Evolutionary conservation across 2,888 invertebrate genomes (phyloP).

Genomic region (Lycia hirtaria): DNA sequence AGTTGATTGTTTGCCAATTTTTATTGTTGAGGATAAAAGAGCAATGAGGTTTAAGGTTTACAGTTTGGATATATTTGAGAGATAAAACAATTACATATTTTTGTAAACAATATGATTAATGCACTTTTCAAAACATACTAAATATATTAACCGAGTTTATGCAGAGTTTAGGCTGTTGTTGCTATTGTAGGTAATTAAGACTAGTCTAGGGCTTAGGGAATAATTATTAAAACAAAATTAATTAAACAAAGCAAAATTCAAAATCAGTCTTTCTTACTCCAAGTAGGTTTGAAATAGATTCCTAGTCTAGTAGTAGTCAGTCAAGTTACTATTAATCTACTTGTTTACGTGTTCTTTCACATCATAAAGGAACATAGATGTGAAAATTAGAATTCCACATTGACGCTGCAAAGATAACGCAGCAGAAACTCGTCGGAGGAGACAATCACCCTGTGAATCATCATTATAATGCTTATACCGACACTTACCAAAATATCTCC

Average conservation of each 20-base stretch:
- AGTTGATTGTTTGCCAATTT: conserved; percentile 3
- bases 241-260: background rate
- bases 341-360: conserved; percentile 33
- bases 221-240: too few species aligned
- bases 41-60: background rate
- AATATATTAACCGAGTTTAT: too few species aligned
- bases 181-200: too few species aligned
- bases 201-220: too few species aligned
- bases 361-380: conserved; percentile 22
- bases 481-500: conserved; percentile 75
- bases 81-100: background rate
- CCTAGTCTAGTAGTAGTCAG: background rate
- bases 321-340: conserved; percentile 15
- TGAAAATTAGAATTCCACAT: conserved; percentile 21
- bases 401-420: conserved; percentile 33
- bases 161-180: too few species aligned
- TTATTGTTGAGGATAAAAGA: background rate
- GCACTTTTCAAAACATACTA: too few species aligned
- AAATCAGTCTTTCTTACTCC: background rate
- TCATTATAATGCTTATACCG: conserved; percentile 62
- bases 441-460: conserved; percentile 69
- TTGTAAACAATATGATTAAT: too few species aligned
- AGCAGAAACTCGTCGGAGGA: conserved; percentile 35
- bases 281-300: background rate
- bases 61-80: background rate